Base-by-base conservation (phyloP, 2,888 invertebrate genomes). In the Abrostola triplasia region DNA sequence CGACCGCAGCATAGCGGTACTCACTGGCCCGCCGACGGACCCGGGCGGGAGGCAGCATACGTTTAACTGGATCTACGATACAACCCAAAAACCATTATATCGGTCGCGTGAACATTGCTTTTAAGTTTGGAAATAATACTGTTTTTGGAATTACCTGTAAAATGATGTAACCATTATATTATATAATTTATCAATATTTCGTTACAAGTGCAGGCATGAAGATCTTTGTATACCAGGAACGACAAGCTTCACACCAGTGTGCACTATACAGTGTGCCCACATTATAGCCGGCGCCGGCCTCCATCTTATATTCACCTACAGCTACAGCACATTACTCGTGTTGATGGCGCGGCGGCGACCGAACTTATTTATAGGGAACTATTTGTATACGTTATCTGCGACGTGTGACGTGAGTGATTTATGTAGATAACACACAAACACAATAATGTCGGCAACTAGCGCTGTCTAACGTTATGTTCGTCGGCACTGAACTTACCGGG, bases 391-490 rank as follows among this genome's bases (percentile, higher is more conserved):
- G 58, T 68, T 63, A 63, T 57, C 38, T 50, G 53, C 37, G 64
- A 55, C 54, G 63, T 38, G 69, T 54, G 63, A 67, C 69, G 47
- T 53, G 38, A 40, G 36, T 48, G 50, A 64, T 68, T 69, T 58
- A 68, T 64, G 68, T 59, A 55, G 41, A 58, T 55, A 57, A 63
- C 69, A 44, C 50, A 55, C 55, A 52, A 64, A 55, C 44, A 38
- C 7, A 9, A 13, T 36, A 49, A 44, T 54, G 44, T 57, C 44
- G 53, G 35, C 53, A 9, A 40, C 10, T 40, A 5, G 57, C 36
- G 40, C 41, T 40, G 55, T 24, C 44, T 51, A 13, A 38, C 36
- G 41, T 52, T 51, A 37, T 49, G 36, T 54, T 44, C n/a, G 37
- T 36, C 24, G 24, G 24, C 24, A 24, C 24, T 24, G 4, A 24